These are phyloP conservation scores for Rhagoletis zephyria DNA, from an alignment of 1,140 invertebrate species.

Conservation along the genomic window DNA sequence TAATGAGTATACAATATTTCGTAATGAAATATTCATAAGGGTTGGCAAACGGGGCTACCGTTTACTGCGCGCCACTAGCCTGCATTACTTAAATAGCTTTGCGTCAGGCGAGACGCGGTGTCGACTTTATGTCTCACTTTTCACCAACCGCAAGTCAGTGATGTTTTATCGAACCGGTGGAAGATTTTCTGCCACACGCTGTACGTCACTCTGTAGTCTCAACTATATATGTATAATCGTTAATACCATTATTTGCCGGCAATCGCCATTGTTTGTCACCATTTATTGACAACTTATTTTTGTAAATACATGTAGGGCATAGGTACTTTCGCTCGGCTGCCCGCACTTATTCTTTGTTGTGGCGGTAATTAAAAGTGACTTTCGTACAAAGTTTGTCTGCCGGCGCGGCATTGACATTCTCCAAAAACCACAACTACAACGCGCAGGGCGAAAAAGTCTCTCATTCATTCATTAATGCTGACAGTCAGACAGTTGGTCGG, in stretches of 20 bases:
- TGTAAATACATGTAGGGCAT: slow-evolving; percentile 13
- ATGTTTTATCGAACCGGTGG: neutral
- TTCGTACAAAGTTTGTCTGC: neutral
- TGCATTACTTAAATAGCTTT: neutral
- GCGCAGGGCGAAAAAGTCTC: no score
- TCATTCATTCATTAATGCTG: neutral
- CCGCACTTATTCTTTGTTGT: neutral
- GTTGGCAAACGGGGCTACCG: neutral
- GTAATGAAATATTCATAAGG: slow-evolving; percentile 45
- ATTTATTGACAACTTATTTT: neutral
- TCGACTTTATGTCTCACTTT: slow-evolving; percentile 21
- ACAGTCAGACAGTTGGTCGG: neutral
- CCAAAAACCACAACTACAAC: neutral
- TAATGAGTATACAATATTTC: slow-evolving; percentile 12
- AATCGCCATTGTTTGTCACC: neutral
- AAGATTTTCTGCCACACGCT: neutral
- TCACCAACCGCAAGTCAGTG: neutral
- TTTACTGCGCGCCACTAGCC: no score
- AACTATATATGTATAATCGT: neutral
- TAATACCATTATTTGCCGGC: neutral
- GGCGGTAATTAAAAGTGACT: slow-evolving; percentile 25
- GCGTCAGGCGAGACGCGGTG: neutral
- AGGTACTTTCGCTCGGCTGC: slow-evolving; percentile 8
- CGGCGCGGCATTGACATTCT: neutral
- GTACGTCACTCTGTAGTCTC: neutral